Evolutionary conservation across 2,888 invertebrate genomes (phyloP).

Genomic region (Nephrocerus scutellatus): DNA sequence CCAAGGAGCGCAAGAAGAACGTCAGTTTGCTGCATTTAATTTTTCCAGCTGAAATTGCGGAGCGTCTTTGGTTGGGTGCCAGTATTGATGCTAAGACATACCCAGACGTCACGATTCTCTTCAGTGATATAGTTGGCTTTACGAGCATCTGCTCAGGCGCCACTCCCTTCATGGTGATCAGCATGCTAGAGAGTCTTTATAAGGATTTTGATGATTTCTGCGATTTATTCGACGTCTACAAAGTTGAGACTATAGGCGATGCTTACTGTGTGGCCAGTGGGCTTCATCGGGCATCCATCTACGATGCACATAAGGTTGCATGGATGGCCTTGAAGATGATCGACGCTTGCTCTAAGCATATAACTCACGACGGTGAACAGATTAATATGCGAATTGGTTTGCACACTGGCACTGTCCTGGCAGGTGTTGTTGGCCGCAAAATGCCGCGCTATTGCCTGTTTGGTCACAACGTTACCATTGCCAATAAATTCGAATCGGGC

Average conservation of each 20-base stretch:
- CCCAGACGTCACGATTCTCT: conserved; percentile 89
- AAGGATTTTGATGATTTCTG: conserved; percentile 90
- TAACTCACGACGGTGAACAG: conserved; percentile 85
- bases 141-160: conserved; percentile 93
- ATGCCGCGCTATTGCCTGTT: conserved; percentile 80
- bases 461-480: conserved; percentile 90
- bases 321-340: conserved; percentile 97
- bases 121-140: conserved; percentile 94
- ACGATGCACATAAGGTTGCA: conserved; percentile 89
- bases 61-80: conserved; percentile 86
- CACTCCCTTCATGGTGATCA: conserved; percentile 92
- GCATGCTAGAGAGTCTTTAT: conserved; percentile 88
- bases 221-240: conserved; percentile 89
- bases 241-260: conserved; percentile 96
- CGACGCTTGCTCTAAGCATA: conserved; percentile 76
- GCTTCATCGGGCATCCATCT: conserved; percentile 74
- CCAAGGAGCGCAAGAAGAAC: conserved; percentile 88
- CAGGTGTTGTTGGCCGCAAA: conserved; percentile 89
- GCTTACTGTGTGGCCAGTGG: conserved; percentile 95
- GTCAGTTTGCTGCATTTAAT: conserved; percentile 88
- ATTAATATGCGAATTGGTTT: conserved; percentile 92
- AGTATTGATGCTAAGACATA: conserved; percentile 88
- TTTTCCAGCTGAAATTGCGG: conserved; percentile 91
- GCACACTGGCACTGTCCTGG: conserved; percentile 87
- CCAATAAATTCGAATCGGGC: conserved; percentile 92